Conservation (phyloP, 2,888 invertebrate species). For the Miltochrista miniata region DNA sequence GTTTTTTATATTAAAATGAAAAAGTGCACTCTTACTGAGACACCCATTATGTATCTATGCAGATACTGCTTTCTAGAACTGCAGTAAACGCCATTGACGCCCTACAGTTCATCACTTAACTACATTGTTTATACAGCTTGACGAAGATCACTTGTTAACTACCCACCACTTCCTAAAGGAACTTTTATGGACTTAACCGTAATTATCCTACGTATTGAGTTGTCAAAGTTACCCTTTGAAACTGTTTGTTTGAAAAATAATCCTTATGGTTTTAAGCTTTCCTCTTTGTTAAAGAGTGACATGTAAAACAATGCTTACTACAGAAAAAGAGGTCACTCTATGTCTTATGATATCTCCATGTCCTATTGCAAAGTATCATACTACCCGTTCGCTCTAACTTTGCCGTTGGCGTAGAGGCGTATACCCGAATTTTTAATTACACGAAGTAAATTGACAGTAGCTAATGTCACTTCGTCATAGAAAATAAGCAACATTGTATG, state of each 20-base stretch:
- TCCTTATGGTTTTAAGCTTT: neutral
- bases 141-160: conserved; percentile 31
- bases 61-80: neutral
- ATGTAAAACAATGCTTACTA: neutral
- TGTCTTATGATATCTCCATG: too few species aligned
- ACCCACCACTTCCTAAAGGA: conserved; percentile 33
- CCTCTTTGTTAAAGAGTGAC: neutral
- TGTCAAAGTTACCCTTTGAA: conserved; percentile 18
- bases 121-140: conserved; percentile 38
- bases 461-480: too few species aligned
- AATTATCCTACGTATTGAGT: conserved; percentile 37
- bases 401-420: too few species aligned
- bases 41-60: neutral
- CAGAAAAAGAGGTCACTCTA: too few species aligned
- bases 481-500: too few species aligned
- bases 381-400: too few species aligned
- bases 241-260: conserved; percentile 2
- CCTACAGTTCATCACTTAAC: neutral
- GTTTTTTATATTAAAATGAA: too few species aligned
- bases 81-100: neutral
- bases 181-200: conserved; percentile 39
- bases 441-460: too few species aligned
- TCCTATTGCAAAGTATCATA: neutral
- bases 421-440: too few species aligned
- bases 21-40: too few species aligned